Percentiles rank a stretch among this genome's conserved stretches.
phyloP scores from a whole-genome alignment of 2,113 vertebrate species.

The Coptodon rendalli region DNA sequence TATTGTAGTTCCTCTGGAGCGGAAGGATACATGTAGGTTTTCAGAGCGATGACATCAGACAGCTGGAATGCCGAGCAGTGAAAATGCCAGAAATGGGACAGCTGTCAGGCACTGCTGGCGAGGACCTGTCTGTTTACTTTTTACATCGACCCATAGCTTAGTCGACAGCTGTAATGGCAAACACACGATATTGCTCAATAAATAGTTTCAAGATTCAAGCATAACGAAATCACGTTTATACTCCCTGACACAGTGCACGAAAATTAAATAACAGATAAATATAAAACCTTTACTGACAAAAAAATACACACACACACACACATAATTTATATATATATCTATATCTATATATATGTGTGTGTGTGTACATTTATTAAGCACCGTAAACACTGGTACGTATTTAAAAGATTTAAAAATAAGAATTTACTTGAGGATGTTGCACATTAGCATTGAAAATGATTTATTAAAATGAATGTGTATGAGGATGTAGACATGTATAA shows the following conservation, averaged over 20 bases:
- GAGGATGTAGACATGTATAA: not conserved
- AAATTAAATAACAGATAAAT: not conserved
- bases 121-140: conserved; percentile 47
- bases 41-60: conserved; percentile 84
- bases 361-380: not conserved
- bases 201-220: not conserved
- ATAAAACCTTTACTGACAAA: not conserved
- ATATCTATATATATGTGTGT: not conserved
- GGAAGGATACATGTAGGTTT: conserved; percentile 54
- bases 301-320: not conserved
- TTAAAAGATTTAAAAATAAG: not conserved
- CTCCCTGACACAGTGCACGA: not conserved
- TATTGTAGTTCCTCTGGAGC: conserved; percentile 34
- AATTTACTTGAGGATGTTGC: not conserved
- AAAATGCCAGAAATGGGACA: conserved; percentile 75
- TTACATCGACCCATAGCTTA: not conserved
- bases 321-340: too few relatives aligned
- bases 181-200: not conserved
- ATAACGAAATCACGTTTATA: not conserved
- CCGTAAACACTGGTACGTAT: not conserved
- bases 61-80: conserved; percentile 85
- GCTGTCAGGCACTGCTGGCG: conserved; percentile 51
- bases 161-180: not conserved
- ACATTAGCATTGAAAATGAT: not conserved
- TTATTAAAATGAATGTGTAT: not conserved